Base-by-base conservation (phyloP, 2,113 vertebrate species). In the Zosterops hypoxanthus region DNA sequence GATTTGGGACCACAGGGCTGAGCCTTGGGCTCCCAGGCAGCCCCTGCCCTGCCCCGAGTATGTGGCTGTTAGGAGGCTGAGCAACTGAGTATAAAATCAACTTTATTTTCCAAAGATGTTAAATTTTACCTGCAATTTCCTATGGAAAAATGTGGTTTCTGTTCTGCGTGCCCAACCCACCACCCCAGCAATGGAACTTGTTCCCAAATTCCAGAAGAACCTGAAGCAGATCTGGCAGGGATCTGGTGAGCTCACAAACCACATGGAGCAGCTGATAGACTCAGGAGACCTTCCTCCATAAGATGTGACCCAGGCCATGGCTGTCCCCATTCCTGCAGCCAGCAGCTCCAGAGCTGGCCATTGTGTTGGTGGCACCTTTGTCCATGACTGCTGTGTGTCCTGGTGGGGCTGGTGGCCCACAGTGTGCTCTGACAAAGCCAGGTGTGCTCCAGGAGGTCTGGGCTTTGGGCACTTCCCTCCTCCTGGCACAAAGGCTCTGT, bases 341-440 rank as follows among this genome's bases (percentile, higher is more conserved):
- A 22, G 39, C 41, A 29, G 53, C 63, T 60, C 63, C 1, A 15
- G 88, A 52, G 64, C 41, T 33, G 26, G 33, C 31, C 42, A 1
- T 6, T 17, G 20, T 24, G 34, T 9, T 3, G 10, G 82, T 68
- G 80, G 39, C 82, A 59, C 13, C 13, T 1, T 3, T 8, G 61
- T 86, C 66, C 56, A 50, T 1, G 1, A 16, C 73, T 4, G 8
- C 68, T 22, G 21, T 2, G 46, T 2, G 2, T 59, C 61, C 60
- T 1, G 0, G 4, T 2, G 10, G 55, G 65, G 46, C 55, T 76
- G 71, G 42, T 19, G 56, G 26, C 73, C 44, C 33, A 39, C 5
- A 5, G 6, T 1, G 44, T 2, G 4, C 65, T 46, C 34, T 0
- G 1, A n/a, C 50, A 14, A 17, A n/a, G n/a, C 36, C 31, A 4